These are phyloP conservation scores for Autographa gamma DNA, from an alignment of 2,888 invertebrate genomes.

Conservation along the genomic window DNA sequence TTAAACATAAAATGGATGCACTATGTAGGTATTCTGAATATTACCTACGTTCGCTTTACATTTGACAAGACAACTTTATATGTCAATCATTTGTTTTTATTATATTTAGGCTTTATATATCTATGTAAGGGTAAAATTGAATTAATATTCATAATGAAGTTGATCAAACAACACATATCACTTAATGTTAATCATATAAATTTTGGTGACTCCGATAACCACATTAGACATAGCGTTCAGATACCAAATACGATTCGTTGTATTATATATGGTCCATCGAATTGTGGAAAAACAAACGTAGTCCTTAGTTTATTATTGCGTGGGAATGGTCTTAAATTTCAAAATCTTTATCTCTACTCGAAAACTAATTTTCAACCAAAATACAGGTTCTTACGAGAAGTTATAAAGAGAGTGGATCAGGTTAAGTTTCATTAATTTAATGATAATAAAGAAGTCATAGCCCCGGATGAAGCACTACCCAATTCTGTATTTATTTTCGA, in stretches of 20 bases:
- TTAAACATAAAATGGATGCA: too few species aligned
- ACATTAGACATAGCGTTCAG: conserved; percentile 7
- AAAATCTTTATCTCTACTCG: conserved; percentile 18
- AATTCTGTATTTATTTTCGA: conserved; percentile 32
- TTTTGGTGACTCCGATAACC: conserved; percentile 10
- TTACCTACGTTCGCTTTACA: too few species aligned
- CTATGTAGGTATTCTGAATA: too few species aligned
- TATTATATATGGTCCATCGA: conserved; percentile 17
- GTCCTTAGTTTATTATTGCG: neutral
- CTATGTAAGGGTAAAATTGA: conserved; percentile 11
- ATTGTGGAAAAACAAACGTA: conserved; percentile 11
- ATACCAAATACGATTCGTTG: neutral
- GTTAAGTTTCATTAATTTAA: conserved; percentile 17
- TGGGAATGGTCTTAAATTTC: conserved; percentile 16
- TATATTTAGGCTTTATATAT: conserved; percentile 9
- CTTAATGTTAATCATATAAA: conserved; percentile 18
- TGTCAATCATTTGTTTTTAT: conserved; percentile 1
- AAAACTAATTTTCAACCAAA: conserved; percentile 19
- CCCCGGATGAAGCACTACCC: conserved; percentile 17
- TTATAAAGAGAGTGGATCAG: conserved; percentile 11
- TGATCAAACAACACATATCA: conserved; percentile 2
- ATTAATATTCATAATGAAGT: conserved; percentile 12
- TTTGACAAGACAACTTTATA: too few species aligned
- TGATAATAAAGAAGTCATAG: conserved; percentile 3
- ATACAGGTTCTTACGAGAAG: conserved; percentile 15